Base-by-base conservation (phyloP, 2,797 vertebrate species). In the Fistularia commersonii region DNA sequence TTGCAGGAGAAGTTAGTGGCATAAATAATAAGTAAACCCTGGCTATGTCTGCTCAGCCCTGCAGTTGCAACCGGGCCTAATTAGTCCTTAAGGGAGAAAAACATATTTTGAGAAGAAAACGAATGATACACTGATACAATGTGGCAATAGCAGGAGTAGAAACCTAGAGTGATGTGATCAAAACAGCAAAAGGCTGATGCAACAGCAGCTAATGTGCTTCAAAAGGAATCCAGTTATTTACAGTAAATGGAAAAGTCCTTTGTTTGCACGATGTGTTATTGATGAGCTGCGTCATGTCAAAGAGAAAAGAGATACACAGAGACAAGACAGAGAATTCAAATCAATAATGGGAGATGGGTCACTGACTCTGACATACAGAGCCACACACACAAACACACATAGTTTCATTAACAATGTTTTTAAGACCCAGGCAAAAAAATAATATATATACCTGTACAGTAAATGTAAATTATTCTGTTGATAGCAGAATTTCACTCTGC, bases 61-160 rank as follows among this genome's bases (percentile, higher is more conserved):
- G 67, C 61, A 68, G 64, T 72, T 75, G 66, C 53, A 81, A 69
- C 51, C 8, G 72, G 64, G 69, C 74, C 74, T 83, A 83, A 85
- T 81, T 72, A 81, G 80, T 77, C 80, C 77, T 83, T 75, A 48
- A 81, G 79, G 79, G 78, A 76, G 55, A 64, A 76, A 76, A 76
- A 78, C 42, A 69, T 39, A 65, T 72, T 79, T 66, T 74, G 60
- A 66, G 55, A 51, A 67, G 64, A 73, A 71, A 80, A 76, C 53
- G 49, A 80, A 72, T 68, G 60, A 75, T 71, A 55, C 55, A 49
- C 57, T 57, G 60, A 73, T 50, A 78, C 63, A 80, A 74, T 51
- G 41, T 45, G 61, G 47, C 41, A 62, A 67, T 71, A 75, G 71
- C 35, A 57, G 15, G 6, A 1, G 1, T 4, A n/a, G 31, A 44